These are phyloP conservation scores for Cheirogaleus medius DNA, from an alignment of 2,113 vertebrate species.

Conservation along the genomic window DNA sequence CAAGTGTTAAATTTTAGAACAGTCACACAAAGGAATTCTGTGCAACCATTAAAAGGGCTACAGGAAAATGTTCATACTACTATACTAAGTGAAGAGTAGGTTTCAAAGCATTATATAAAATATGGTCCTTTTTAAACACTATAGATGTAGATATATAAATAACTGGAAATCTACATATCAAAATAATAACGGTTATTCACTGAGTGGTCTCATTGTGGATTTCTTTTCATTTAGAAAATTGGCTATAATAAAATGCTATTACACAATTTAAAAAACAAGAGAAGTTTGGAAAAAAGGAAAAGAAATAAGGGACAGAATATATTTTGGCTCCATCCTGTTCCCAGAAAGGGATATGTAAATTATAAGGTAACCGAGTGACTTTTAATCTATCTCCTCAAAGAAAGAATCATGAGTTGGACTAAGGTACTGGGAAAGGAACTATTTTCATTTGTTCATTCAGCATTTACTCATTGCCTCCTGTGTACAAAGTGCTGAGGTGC, in stretches of 20 bases:
- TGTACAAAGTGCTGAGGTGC: not conserved
- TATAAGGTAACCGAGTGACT: not conserved
- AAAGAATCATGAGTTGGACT: not conserved
- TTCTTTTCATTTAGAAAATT: constrained; percentile 10
- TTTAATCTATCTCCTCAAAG: not conserved
- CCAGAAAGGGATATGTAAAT: constrained; percentile 18
- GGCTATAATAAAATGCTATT: not conserved
- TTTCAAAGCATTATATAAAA: not conserved
- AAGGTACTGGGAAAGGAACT: not conserved
- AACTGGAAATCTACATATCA: not conserved
- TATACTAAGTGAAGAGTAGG: not conserved
- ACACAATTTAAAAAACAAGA: not conserved
- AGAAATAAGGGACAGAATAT: not conserved
- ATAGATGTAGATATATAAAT: not conserved
- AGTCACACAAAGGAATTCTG: not conserved
- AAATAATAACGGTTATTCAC: not conserved
- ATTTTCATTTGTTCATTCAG: not conserved
- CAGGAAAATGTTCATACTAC: not conserved
- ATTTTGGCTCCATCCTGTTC: not conserved
- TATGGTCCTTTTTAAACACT: not conserved
- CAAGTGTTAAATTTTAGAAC: not conserved
- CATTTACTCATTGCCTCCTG: not conserved
- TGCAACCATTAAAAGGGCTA: not conserved
- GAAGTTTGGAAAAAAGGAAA: not conserved
- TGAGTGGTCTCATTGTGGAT: not conserved